phyloP scores from a whole-genome alignment of 2,888 invertebrate genomes.

The Phyllotreta cruciferae region DNA sequence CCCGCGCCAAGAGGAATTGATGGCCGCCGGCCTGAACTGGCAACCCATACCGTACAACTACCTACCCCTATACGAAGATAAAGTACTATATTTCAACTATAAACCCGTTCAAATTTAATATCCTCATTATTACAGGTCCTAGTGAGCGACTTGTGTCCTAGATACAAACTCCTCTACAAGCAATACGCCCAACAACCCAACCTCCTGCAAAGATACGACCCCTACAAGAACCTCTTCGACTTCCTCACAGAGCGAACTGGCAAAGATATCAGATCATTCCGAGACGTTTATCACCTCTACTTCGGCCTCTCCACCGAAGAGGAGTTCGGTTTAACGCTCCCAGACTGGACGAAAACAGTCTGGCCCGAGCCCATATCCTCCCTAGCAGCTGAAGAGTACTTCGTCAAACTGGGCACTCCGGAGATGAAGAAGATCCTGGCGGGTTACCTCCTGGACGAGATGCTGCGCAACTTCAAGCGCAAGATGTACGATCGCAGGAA shows the following conservation, averaged over 20 bases:
- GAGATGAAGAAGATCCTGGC: slow-evolving; percentile 45
- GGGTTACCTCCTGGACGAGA: slow-evolving; percentile 44
- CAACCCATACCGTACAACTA: slow-evolving; percentile 78
- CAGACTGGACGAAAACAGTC: slow-evolving; percentile 57
- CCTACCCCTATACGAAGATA: slow-evolving; percentile 57
- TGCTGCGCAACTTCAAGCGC: slow-evolving; percentile 37
- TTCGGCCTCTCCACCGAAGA: slow-evolving; percentile 69
- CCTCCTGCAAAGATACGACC: slow-evolving; percentile 54
- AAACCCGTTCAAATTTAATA: slow-evolving; percentile 2
- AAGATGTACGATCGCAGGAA: slow-evolving; percentile 36
- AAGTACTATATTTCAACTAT: no score
- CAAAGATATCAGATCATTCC: slow-evolving; percentile 61
- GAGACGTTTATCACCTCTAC: slow-evolving; percentile 67
- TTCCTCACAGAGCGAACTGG: slow-evolving; percentile 63
- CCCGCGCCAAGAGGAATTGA: slow-evolving; percentile 64
- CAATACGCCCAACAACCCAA: background rate
- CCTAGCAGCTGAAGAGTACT: slow-evolving; percentile 46
- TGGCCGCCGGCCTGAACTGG: slow-evolving; percentile 69
- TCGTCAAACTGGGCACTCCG: slow-evolving; percentile 47
- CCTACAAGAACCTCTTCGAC: slow-evolving; percentile 60
- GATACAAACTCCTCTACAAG: slow-evolving; percentile 30
- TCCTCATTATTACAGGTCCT: slow-evolving; percentile 43
- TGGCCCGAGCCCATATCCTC: slow-evolving; percentile 53
- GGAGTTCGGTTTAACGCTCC: slow-evolving; percentile 55
- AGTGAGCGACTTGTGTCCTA: slow-evolving; percentile 42